Evolutionary conservation across 2,888 invertebrate genomes (phyloP).

Genomic region (Aleiodes alternator): DNA sequence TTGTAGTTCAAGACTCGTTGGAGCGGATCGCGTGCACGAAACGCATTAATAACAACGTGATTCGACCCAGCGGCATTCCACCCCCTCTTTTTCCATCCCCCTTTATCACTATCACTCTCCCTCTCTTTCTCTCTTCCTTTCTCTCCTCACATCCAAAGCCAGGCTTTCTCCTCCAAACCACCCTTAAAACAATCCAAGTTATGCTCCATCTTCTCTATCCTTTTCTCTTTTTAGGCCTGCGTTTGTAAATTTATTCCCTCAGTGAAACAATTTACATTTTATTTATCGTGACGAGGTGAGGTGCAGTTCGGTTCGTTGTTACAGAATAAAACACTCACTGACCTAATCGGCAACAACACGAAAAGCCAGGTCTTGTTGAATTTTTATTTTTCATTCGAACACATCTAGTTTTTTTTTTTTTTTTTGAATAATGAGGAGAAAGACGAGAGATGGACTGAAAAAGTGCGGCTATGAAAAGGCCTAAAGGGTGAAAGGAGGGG

Average conservation of each 20-base stretch:
- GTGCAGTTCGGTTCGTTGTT: constrained; percentile 18
- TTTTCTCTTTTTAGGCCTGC: constrained; percentile 40
- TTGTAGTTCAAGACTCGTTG: constrained; percentile 63
- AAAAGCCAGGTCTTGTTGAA: constrained; percentile 2
- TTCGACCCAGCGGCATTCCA: constrained; percentile 54
- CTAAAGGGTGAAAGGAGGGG: no score
- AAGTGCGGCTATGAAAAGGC: no score
- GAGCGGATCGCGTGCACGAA: constrained; percentile 67
- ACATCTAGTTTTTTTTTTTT: background rate
- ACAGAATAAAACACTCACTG: constrained; percentile 33
- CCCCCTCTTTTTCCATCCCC: constrained; percentile 60
- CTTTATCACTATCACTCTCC: constrained; percentile 45
- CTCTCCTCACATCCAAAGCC: constrained; percentile 43
- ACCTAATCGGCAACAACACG: constrained; percentile 37
- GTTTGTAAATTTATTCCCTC: constrained; percentile 59
- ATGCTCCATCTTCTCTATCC: constrained; percentile 35
- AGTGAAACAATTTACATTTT: constrained; percentile 65
- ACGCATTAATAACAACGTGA: constrained; percentile 68
- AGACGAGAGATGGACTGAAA: no score
- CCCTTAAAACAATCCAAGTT: constrained; percentile 26
- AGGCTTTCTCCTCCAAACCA: background rate
- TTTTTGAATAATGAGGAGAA: no score
- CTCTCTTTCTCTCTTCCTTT: constrained; percentile 48
- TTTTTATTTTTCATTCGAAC: background rate
- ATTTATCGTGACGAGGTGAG: constrained; percentile 58